Base-by-base conservation (phyloP, 2,797 vertebrate genomes). In the Anabacerthia variegaticeps region DNA sequence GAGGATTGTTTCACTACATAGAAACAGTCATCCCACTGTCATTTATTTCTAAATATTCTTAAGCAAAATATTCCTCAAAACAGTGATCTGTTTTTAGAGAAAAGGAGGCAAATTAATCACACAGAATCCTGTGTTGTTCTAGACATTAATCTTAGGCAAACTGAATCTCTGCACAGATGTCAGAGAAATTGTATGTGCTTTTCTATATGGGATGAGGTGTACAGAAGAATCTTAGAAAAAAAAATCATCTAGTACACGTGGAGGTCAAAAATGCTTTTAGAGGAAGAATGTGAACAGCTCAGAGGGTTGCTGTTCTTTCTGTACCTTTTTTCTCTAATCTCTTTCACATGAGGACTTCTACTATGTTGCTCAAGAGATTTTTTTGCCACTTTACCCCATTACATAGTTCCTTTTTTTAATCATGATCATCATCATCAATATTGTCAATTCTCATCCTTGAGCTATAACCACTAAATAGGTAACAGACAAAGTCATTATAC, bases 11-110 rank as follows among this genome's bases (percentile, higher is more conserved):
- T 79, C 16, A 56, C 27, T 71, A 7, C 44, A 72, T 8, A 11
- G 1, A 59, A 87, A 69, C 23, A 44, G 28, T 34, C 0, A 0
- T 51, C 49, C 34, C 18, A n/a, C 27, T 58, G 34, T 66, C 37
- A 65, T 36, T 49, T 12, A 61, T 12, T 58, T 89, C 16, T 21
- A 56, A 26, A 55, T 68, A 51, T 59, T 85, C 43, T 90, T 58
- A 75, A 22, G 49, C 22, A 87, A 92, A 85, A 79, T 63, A 28
- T 28, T 88, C 21, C 21, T 75, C 61, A 66, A 78, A 92, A 39
- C 6, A 72, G 5, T 36, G 12, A 51, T 46, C 67, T 83, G 12
- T 14, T 67, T 77, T 54, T 9, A 48, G 19, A 78, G 39, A 46
- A 87, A 85, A 85, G 4, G 8, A 75, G 13, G 7, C 20, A 69